Percentiles rank a stretch among this genome's conserved stretches.
These are phyloP conservation scores for Sturnira hondurensis DNA, from an alignment of 2,113 vertebrate genomes.

Conservation along the genomic window DNA sequence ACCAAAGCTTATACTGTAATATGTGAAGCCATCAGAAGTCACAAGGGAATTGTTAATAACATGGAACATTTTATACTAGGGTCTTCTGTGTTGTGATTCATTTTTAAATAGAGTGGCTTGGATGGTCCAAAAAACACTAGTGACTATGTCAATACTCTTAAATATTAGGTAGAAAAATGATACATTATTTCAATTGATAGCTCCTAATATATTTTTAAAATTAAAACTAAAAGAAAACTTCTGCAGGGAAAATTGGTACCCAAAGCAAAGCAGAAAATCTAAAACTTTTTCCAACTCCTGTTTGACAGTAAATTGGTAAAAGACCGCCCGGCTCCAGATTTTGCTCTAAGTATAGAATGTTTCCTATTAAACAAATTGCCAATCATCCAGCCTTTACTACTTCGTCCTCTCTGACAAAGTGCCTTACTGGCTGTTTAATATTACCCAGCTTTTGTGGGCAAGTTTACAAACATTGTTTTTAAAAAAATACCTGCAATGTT, in stretches of 20 bases:
- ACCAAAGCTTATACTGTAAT: conserved; percentile 81
- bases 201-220: conserved; percentile 59
- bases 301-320: conserved; percentile 25
- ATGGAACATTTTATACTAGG: conserved; percentile 68
- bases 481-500: conserved; percentile 26
- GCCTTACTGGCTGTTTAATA: conserved; percentile 81
- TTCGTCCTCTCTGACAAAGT: conserved; percentile 77
- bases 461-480: conserved; percentile 59
- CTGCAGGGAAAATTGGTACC: conserved; percentile 55
- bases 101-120: conserved; percentile 55
- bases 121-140: conserved; percentile 44
- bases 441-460: conserved; percentile 64
- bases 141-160: conserved; percentile 57
- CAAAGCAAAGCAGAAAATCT: conserved; percentile 26
- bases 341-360: conserved; percentile 42
- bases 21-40: conserved; percentile 77
- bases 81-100: conserved; percentile 48
- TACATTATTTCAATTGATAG: conserved; percentile 28
- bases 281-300: neutral
- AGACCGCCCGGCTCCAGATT: neutral
- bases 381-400: conserved; percentile 64
- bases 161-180: conserved; percentile 22
- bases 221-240: conserved; percentile 20
- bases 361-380: conserved; percentile 48
- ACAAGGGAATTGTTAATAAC: conserved; percentile 60